Conservation (phyloP, 2,113 vertebrate species). For the Pipra filicauda region DNA sequence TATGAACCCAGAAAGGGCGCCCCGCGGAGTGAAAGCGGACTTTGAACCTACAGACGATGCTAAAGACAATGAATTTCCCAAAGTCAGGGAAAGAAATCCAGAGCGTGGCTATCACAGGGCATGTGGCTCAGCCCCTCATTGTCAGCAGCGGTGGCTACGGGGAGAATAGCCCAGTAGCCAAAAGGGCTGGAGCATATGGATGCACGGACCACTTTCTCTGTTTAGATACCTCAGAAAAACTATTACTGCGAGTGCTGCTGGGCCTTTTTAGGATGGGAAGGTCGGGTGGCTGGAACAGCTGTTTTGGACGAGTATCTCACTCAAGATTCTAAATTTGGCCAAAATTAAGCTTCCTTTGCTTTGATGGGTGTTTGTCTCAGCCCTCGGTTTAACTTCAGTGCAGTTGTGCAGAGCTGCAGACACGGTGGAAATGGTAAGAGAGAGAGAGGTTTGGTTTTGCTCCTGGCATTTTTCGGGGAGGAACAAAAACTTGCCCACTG, state of each 20-base stretch:
- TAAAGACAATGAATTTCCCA: conserved; percentile 59
- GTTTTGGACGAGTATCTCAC: neutral
- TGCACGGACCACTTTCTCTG: neutral
- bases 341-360: neutral
- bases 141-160: neutral
- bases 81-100: conserved; percentile 59
- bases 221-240: neutral
- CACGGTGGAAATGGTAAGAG: neutral
- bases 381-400: neutral
- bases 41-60: conserved; percentile 50
- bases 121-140: conserved; percentile 7
- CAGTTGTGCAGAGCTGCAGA: neutral
- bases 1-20: conserved; percentile 59
- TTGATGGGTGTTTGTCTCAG: neutral
- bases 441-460: neutral
- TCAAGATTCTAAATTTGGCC: neutral
- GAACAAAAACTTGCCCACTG: neutral
- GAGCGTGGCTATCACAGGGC: conserved; percentile 26
- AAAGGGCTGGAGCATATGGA: neutral
- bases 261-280: neutral
- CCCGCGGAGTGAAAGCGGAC: conserved; percentile 17
- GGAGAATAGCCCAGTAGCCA: neutral
- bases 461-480: neutral
- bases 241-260: neutral
- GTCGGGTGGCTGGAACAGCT: neutral